These are phyloP conservation scores for Sitta carolinensis DNA, from an alignment of 2,797 vertebrate species.

Conservation along the genomic window DNA sequence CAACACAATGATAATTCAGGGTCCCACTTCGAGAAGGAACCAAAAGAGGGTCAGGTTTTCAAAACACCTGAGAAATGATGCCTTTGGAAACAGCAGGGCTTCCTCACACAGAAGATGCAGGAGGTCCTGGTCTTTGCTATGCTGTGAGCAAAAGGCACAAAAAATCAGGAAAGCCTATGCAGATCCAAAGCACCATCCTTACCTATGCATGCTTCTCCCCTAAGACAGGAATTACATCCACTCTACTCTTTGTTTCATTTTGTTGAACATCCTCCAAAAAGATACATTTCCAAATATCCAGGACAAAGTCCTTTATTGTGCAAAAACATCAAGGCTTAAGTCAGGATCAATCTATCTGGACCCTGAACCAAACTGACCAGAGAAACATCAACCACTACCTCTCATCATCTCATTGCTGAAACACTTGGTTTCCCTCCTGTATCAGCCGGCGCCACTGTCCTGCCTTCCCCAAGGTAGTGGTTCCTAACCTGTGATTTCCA, in stretches of 20 bases:
- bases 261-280: not conserved
- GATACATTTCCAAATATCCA: not conserved
- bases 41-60: not conserved
- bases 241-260: not conserved
- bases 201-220: not conserved
- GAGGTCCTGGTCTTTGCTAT: not conserved
- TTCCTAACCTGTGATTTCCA: not conserved
- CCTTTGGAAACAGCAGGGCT: not conserved
- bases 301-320: not conserved
- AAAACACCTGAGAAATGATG: not conserved
- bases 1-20: not conserved
- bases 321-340: not conserved
- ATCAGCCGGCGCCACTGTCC: not conserved
- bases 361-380: not conserved
- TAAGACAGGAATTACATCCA: not conserved
- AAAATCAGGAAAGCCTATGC: not conserved
- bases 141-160: not conserved
- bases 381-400: not conserved
- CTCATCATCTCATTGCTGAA: not conserved
- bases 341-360: not conserved
- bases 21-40: not conserved
- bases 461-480: not conserved
- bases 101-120: not conserved
- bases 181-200: not conserved
- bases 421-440: not conserved